These are phyloP conservation scores for Ectropis grisescens DNA, from an alignment of 1,140 invertebrate species.

Conservation along the genomic window DNA sequence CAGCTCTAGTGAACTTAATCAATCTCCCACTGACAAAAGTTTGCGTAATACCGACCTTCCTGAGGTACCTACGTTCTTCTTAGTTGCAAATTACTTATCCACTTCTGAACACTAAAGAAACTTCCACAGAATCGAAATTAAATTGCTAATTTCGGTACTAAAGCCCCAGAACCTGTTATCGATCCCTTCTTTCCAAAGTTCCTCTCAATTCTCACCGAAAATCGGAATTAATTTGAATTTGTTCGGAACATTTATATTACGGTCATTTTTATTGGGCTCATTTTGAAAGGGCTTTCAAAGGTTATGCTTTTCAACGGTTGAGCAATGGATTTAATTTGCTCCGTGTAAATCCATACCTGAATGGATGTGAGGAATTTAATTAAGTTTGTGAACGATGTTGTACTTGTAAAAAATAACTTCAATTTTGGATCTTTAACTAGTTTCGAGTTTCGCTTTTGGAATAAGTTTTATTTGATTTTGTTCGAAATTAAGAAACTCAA, in stretches of 20 bases:
- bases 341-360: too few relatives aligned
- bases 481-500: too few relatives aligned
- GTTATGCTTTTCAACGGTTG: too few relatives aligned
- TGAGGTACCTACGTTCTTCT: constrained; percentile 12
- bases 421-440: not conserved
- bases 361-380: too few relatives aligned
- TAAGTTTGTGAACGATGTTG: too few relatives aligned
- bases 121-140: constrained; percentile 29
- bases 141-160: constrained; percentile 34
- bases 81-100: constrained; percentile 26
- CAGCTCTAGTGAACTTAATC: constrained; percentile 15
- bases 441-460: too few relatives aligned
- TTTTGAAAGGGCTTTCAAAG: too few relatives aligned
- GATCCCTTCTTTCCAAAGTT: constrained; percentile 10
- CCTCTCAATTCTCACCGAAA: constrained; percentile 5
- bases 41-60: constrained; percentile 16
- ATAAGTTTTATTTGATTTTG: too few relatives aligned
- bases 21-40: constrained; percentile 25
- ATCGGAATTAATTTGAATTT: constrained; percentile 20
- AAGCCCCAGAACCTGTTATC: constrained; percentile 21
- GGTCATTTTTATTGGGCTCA: too few relatives aligned
- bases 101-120: constrained; percentile 22
- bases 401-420: constrained; percentile 5
- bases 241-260: constrained; percentile 2
- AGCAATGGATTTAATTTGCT: too few relatives aligned